Evolutionary conservation across 2,888 invertebrate species (phyloP), one percentile per base, ranked within the genome.

Genomic region (Anthoptus insignis): DNA sequence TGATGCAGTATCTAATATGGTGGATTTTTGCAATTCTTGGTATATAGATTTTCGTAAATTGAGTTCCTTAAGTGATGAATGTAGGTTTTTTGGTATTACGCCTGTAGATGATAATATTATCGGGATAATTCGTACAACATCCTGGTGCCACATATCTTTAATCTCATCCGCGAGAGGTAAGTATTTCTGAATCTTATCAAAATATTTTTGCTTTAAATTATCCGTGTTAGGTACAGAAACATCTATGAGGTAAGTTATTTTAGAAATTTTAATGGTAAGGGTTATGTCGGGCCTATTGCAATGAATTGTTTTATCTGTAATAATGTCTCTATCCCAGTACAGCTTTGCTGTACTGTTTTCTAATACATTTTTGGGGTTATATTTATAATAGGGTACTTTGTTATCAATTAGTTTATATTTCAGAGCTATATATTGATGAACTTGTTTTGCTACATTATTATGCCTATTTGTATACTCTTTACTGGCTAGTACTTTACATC

Each of bases 401-500:
- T 6, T 3, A 1, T 24, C 3, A 16, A 45, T 2, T 2, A 57
- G 5, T 84, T 81, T 76, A 75, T 81, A 81, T 81, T 83, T 84
- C 78, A 69, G 75, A 76, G 80, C 80, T 47, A 56, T 34, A 14
- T 14, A 16, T 56, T 63, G 61, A n/a, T 63, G 47, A 24, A 60
- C 56, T 7, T 50, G 24, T 47, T 54, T 56, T 1, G 63, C 60
- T 13, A 60, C 52, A 19, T 60, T 67, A 32, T 71, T 45, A 21
- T 71, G 67, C 22, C 67, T 27, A 8, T 68, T 64, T n/a, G 47
- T 70, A 32, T 72, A 69, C 19, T 69, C 67, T 4, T 67, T 67
- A 22, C 64, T 52, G 0, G 64, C 64, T 32, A 68, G 19, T 11
- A 21, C 32, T 1, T 9, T 60, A 34, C 65, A 65, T 9, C 56